Conservation (phyloP, 2,797 vertebrate genomes). For the Coluber constrictor region DNA sequence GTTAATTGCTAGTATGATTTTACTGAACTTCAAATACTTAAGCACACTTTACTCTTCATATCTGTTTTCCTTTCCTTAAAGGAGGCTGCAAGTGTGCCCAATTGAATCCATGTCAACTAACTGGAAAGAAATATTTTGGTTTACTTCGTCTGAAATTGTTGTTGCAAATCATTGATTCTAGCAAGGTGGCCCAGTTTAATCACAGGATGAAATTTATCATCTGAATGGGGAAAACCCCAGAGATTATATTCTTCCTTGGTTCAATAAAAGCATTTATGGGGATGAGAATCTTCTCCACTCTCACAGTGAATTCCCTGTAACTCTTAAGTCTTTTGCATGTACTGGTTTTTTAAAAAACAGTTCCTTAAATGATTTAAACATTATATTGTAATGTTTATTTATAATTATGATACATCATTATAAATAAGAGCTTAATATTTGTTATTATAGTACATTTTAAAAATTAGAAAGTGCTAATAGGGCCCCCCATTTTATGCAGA, state of each 20-base stretch:
- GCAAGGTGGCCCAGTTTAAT: neutral
- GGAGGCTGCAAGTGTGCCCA: neutral
- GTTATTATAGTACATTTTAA: neutral
- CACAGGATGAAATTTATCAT: neutral
- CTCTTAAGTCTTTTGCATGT: constrained; percentile 13
- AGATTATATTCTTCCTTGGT: constrained; percentile 18
- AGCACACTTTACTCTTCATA: neutral
- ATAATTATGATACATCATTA: neutral
- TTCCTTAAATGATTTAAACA: constrained; percentile 37
- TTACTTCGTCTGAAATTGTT: neutral
- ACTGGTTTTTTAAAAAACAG: neutral
- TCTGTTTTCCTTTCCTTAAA: neutral
- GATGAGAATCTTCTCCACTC: constrained; percentile 41
- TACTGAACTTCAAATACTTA: neutral
- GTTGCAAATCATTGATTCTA: neutral
- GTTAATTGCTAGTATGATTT: neutral
- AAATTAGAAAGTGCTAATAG: constrained; percentile 28
- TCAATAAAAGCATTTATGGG: constrained; percentile 45
- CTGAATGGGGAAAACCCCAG: neutral
- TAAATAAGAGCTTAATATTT: neutral
- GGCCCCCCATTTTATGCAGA: neutral
- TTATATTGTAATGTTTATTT: neutral
- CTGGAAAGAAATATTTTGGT: neutral
- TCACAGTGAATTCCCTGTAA: neutral
- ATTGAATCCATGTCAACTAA: neutral